Evolutionary conservation across 2,113 vertebrate genomes (phyloP).

Genomic region (Dicentrarchus labrax): DNA sequence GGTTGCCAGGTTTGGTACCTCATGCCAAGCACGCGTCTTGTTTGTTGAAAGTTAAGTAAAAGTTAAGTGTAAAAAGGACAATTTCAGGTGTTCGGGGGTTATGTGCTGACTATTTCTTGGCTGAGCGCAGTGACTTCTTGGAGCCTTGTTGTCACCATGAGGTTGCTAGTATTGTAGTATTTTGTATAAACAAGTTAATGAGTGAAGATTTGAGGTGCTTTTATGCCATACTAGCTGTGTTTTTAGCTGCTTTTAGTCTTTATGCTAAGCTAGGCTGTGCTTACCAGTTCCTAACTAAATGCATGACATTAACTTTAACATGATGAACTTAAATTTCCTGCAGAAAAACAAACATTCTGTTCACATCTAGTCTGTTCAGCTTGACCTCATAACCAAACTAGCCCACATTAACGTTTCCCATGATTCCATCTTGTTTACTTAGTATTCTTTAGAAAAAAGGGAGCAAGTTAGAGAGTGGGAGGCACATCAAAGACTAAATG

Average conservation of each 20-base stretch:
- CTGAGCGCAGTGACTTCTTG: neutral
- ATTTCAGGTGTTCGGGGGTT: too few relatives aligned
- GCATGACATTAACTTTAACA: too few relatives aligned
- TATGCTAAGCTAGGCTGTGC: neutral
- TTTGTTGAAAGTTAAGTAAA: too few relatives aligned
- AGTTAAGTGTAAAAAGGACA: neutral
- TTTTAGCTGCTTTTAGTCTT: neutral
- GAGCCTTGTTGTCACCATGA: neutral
- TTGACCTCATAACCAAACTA: neutral
- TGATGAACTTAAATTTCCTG: neutral
- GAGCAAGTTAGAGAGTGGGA: neutral
- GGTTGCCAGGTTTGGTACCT: too few relatives aligned
- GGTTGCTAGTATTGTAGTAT: too few relatives aligned
- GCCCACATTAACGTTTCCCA: neutral
- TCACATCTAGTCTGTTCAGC: neutral
- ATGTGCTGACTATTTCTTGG: too few relatives aligned
- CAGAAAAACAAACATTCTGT: neutral
- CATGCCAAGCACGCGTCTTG: too few relatives aligned
- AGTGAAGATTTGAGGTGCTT: too few relatives aligned
- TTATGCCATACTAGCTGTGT: neutral
- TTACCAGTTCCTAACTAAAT: neutral
- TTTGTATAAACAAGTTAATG: too few relatives aligned
- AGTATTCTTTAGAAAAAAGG: conserved; percentile 9
- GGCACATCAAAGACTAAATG: conserved; percentile 59
- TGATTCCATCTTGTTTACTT: conserved; percentile 23